Evolutionary conservation across 2,113 vertebrate species (phyloP), one percentile per base, ranked within the genome.

Genomic region (Dolichallabes microphthalmus): DNA sequence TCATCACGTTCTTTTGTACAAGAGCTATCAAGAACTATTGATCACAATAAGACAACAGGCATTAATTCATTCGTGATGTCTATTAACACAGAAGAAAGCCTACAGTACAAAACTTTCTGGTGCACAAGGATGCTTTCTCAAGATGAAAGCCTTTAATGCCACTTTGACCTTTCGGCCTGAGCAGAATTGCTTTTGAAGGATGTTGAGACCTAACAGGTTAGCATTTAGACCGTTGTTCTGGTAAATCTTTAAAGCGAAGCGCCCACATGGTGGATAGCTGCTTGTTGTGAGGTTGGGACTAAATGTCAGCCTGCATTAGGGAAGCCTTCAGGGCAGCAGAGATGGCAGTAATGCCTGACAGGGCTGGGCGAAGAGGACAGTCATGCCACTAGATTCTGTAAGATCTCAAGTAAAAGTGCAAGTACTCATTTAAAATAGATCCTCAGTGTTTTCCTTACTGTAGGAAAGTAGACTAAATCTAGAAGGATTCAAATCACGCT

Each of bases 251-350:
- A 25, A 30, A 50, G 80, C 39, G 55, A 71, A 80, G 73, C 55
- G n/a, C 9, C 73, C 20, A 64, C 27, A 45, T 73, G 69, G 64
- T 78, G 53, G 39, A 32, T 57, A 87, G 73, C 35, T 55, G 64
- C 50, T 58, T 68, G 58, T 39, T 82, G 61, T 52, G 25, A 71
- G 55, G 81, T 53, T 81, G 71, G n/a, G 57, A 45, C 61, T 86
- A 86, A 88, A 88, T 88, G 82, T 86, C 85, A 86, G 85, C 71
- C 22, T 39, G 39, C 85, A 83, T 88, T 86, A 86, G 63, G 19
- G 71, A 81, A 84, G 86, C 82, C 82, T 86, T 86, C 45, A 35
- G 68, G 87, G 77, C 22, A 71, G n/a, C 27, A 12, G 53, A 22
- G 73, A 15, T 15, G 52, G 74, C 45, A 76, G 80, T 82, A 63